These are phyloP conservation scores for Aproaerema taeniolella DNA, from an alignment of 2,888 invertebrate species.

Conservation along the genomic window DNA sequence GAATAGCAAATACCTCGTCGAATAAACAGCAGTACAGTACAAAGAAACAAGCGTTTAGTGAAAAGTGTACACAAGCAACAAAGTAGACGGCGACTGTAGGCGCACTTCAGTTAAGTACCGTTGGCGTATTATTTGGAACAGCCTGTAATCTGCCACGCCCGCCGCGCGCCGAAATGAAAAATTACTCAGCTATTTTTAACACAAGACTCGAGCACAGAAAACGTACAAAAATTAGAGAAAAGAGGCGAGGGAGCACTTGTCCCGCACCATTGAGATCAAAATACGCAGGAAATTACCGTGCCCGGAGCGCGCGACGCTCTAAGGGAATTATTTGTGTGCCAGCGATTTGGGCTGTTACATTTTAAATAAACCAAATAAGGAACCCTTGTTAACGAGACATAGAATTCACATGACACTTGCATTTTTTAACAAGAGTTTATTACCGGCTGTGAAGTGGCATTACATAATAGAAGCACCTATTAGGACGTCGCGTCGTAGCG, in stretches of 20 bases:
- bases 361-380: constrained; percentile 67
- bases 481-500: constrained; percentile 5
- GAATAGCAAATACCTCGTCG: too few relatives aligned
- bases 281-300: constrained; percentile 73
- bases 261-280: constrained; percentile 75
- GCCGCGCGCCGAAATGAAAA: constrained; percentile 73
- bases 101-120: constrained; percentile 62
- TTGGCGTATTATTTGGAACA: constrained; percentile 68
- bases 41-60: constrained; percentile 50
- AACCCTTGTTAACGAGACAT: constrained; percentile 56
- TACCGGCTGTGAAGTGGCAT: constrained; percentile 1
- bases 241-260: constrained; percentile 72
- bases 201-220: constrained; percentile 68
- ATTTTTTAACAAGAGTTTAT: constrained; percentile 23
- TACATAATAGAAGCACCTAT: constrained; percentile 7
- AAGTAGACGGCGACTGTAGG: constrained; percentile 52
- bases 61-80: constrained; percentile 57
- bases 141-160: constrained; percentile 74
- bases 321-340: constrained; percentile 67
- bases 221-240: constrained; percentile 76
- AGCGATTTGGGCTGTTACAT: constrained; percentile 66
- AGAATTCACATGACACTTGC: constrained; percentile 40
- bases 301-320: constrained; percentile 50
- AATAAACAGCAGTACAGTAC: constrained; percentile 49
- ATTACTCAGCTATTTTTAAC: constrained; percentile 75